A percentile compares a stretch with the other conserved stretches of the same genome.
These are phyloP conservation scores for Pemphigus obesinymphae DNA, from an alignment of 1,140 invertebrate genomes.

Conservation along the genomic window DNA sequence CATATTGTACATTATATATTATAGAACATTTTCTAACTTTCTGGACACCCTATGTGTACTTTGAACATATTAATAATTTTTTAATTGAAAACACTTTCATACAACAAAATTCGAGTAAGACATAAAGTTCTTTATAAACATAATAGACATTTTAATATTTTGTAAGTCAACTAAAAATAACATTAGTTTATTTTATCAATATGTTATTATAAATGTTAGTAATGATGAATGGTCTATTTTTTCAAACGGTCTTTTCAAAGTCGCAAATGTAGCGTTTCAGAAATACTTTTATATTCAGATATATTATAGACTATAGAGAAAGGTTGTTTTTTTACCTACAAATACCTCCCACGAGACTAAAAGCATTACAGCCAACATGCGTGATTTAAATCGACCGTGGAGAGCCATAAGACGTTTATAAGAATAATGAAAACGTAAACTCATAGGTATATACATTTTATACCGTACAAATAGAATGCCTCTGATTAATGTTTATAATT, in stretches of 20 bases:
- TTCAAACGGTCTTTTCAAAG: not conserved
- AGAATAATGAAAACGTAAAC: not conserved
- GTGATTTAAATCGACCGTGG: conserved; percentile 16
- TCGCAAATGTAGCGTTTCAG: conserved; percentile 3
- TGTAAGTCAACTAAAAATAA: too few relatives aligned
- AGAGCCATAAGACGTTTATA: not conserved
- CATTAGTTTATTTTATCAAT: too few relatives aligned
- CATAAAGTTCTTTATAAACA: too few relatives aligned
- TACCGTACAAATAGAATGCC: too few relatives aligned
- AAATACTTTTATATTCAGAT: not conserved
- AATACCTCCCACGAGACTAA: not conserved
- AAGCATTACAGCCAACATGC: not conserved
- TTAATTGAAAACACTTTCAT: too few relatives aligned
- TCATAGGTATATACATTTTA: not conserved
- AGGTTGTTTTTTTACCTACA: not conserved
- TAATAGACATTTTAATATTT: too few relatives aligned
- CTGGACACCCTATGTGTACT: too few relatives aligned
- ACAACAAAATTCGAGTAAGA: too few relatives aligned
- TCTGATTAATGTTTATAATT: not conserved
- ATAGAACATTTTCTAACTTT: too few relatives aligned
- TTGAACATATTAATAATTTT: too few relatives aligned
- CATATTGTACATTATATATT: too few relatives aligned
- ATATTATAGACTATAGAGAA: not conserved
- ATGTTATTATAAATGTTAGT: too few relatives aligned
- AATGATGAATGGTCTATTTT: not conserved